Base-by-base conservation (phyloP, 2,113 vertebrate species). In the Melanostigma gelatinosum region DNA sequence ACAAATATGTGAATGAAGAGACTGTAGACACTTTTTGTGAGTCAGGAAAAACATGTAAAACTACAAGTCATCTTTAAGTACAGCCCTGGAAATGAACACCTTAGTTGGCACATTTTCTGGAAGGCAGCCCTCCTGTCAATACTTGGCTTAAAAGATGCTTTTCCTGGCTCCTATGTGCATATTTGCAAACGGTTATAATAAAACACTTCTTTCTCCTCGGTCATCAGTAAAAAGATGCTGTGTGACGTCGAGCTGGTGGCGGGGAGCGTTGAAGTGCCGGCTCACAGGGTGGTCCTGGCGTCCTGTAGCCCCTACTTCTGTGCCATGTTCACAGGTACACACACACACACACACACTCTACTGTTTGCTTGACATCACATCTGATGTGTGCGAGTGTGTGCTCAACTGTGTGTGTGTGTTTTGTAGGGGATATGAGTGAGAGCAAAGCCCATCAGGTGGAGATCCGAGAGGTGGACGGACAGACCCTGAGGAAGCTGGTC, bases 301-400 rank as follows among this genome's bases (percentile, higher is more conserved):
- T 96, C 98, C 91, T 98, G 97, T 90, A 99, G 98, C 90, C 98
- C 97, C 29, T 99, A 99, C 87, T 99, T 99, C 84, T 97, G 96
- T 93, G 98, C 98, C 2, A 99, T 99, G 98, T 99, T 99, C 93
- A 99, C 98, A 96, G 97, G 98, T 99, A 95, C 61, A 46, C 8
- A 8, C 36, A 24, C 13, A 4, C 48, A 36, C 3, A 27, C 11
- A 95, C 68, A 8, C 46, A 18, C 67, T 32, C 22, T 10, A 29
- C 9, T 61, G 27, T 70, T 13, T 60, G 36, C 0, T 38, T 16
- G 8, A 0, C 42, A 36, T 67, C 5, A 13, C 48, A 6, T 40
- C 3, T 6, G 15, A 7, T 34, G 10, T 32, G 10, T 42, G 27
- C 52, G 48, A 61, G 32, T 66, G 32, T 64, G 11, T 60, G 38